Evolutionary conservation across 1,140 invertebrate genomes (phyloP).

Genomic region (Dendrolimus kikuchii): DNA sequence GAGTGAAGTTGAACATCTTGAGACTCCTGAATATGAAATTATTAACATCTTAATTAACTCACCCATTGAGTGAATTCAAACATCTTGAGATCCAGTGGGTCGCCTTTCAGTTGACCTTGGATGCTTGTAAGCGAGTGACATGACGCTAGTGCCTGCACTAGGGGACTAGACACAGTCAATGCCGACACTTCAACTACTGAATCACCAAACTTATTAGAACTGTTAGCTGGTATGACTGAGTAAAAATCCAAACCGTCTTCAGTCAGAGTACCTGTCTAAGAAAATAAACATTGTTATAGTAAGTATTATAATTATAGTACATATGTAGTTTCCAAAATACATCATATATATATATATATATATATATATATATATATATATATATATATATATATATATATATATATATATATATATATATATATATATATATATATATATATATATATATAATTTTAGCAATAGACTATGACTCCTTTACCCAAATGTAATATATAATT

Average conservation of each 20-base stretch:
- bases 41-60: constrained; percentile 10
- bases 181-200: constrained; percentile 71
- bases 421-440: no score
- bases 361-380: no score
- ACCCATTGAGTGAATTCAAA: constrained; percentile 90
- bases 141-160: constrained; percentile 79
- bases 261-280: constrained; percentile 92
- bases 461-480: no score
- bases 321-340: no score
- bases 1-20: no score
- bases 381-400: no score
- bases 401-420: no score
- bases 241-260: constrained; percentile 96
- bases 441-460: no score
- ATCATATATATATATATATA: no score
- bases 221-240: constrained; percentile 80
- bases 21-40: no score
- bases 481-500: no score
- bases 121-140: constrained; percentile 90
- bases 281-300: constrained; percentile 6
- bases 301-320: neutral
- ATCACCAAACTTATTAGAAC: constrained; percentile 73
- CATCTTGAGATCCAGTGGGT: constrained; percentile 91
- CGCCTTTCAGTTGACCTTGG: constrained; percentile 82
- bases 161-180: constrained; percentile 63